Conservation (phyloP, 92 coral and sea anemone species). For the Bergia sp. region DNA sequence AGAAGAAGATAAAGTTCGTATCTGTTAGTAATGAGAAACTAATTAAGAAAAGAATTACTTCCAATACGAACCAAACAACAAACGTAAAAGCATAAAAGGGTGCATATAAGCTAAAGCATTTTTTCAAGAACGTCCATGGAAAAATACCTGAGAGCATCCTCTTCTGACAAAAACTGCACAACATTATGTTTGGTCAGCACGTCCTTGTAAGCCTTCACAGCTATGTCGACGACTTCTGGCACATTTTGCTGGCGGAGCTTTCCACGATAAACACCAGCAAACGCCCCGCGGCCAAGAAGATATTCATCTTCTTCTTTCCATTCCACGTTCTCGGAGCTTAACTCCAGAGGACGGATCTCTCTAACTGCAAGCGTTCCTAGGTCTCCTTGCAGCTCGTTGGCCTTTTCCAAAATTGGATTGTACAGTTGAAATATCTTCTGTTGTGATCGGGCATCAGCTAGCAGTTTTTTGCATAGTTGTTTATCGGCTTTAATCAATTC, state of each 20-base stretch:
- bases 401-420: conserved; percentile 16
- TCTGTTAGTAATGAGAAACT: too few species aligned
- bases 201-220: conserved; percentile 34
- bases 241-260: conserved; percentile 19
- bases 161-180: conserved; percentile 9
- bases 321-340: conserved; percentile 31
- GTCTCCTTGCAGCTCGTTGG: not conserved
- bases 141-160: conserved; percentile 2
- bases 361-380: conserved; percentile 40
- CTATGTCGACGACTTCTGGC: conserved; percentile 4
- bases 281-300: conserved; percentile 54
- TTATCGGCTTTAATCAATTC: conserved; percentile 48
- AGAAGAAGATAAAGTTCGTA: too few species aligned
- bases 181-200: not conserved
- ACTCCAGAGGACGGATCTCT: conserved; percentile 25
- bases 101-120: not conserved
- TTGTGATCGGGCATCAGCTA: conserved; percentile 3
- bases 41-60: too few species aligned
- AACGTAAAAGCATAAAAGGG: too few species aligned
- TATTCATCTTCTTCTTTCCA: conserved; percentile 47
- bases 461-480: conserved; percentile 35
- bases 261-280: conserved; percentile 60
- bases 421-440: conserved; percentile 21
- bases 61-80: too few species aligned
- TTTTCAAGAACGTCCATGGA: not conserved